Evolutionary conservation across 1,140 invertebrate genomes (phyloP).

Genomic region (Planococcus citri): DNA sequence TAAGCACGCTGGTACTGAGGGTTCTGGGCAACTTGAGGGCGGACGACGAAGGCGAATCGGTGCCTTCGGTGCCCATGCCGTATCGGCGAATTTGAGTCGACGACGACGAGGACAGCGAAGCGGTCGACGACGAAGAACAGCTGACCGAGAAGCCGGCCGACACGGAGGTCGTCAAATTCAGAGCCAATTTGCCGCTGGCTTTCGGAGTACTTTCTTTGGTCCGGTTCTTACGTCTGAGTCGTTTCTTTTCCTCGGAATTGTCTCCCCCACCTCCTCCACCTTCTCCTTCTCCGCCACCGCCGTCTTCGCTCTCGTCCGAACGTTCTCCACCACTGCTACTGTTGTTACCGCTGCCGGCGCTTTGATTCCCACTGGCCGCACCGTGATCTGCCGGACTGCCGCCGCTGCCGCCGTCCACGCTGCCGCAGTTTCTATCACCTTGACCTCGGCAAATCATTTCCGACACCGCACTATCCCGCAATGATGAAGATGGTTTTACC

Average conservation of each 20-base stretch:
- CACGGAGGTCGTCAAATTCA: not conserved
- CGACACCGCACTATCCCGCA: not conserved
- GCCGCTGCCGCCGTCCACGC: too few relatives aligned
- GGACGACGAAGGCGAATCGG: slow-evolving; percentile 35
- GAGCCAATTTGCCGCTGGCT: not conserved
- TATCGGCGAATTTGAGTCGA: not conserved
- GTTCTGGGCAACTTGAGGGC: slow-evolving; percentile 52
- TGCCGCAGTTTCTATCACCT: not conserved
- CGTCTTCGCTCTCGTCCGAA: not conserved
- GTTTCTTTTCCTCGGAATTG: not conserved
- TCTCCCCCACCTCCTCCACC: not conserved
- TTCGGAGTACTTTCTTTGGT: not conserved
- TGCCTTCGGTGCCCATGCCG: slow-evolving; percentile 34
- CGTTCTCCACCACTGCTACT: not conserved
- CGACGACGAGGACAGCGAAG: slow-evolving; percentile 33
- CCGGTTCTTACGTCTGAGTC: not conserved
- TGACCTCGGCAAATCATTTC: not conserved
- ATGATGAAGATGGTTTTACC: too few relatives aligned
- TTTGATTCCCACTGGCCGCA: too few relatives aligned
- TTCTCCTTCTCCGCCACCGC: too few relatives aligned
- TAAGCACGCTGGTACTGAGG: slow-evolving; percentile 60
- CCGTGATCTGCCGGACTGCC: too few relatives aligned
- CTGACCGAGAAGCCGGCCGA: not conserved
- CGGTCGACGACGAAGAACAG: slow-evolving; percentile 8
- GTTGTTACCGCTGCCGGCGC: not conserved